Conservation (phyloP, 2,888 invertebrate genomes). For the Diabrotica balteata region DNA sequence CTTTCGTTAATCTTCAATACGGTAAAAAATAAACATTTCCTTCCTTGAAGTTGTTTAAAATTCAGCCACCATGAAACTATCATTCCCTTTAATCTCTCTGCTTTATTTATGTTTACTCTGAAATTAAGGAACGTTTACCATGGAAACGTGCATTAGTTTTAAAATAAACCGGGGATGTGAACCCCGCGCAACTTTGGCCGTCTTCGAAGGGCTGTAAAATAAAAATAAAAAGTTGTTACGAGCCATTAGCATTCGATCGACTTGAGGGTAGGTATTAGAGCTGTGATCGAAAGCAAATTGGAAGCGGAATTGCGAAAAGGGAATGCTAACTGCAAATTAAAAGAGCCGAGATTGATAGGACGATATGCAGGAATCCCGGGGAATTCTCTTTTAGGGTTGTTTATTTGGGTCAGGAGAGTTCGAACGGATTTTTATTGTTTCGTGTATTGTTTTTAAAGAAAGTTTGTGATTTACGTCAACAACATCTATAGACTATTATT, state of each 20-base stretch:
- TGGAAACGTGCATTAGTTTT: too few species aligned
- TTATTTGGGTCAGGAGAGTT: constrained; percentile 2
- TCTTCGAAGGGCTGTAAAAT: neutral
- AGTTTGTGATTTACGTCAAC: neutral
- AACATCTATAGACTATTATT: too few species aligned
- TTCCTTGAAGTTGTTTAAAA: too few species aligned
- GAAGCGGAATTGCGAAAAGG: constrained; percentile 41
- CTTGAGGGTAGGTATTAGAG: constrained; percentile 49
- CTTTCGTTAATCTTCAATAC: too few species aligned
- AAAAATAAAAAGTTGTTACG: constrained; percentile 40
- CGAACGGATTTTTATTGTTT: neutral
- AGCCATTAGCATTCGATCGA: constrained; percentile 48
- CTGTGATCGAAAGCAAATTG: constrained; percentile 51
- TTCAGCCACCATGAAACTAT: too few species aligned
- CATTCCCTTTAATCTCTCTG: too few species aligned
- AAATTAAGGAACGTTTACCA: too few species aligned
- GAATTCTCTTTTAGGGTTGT: constrained; percentile 9
- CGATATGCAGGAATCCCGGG: constrained; percentile 8
- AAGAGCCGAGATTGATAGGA: constrained; percentile 33
- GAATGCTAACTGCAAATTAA: constrained; percentile 51
- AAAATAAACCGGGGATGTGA: neutral
- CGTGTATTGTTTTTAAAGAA: neutral
- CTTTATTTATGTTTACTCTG: too few species aligned
- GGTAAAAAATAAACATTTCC: neutral
- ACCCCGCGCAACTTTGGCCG: neutral